A percentile compares a stretch with the other conserved stretches of the same genome.
Evolutionary conservation across 2,888 invertebrate species (phyloP).

Genomic region (Acanthosoma haemorrhoidale): DNA sequence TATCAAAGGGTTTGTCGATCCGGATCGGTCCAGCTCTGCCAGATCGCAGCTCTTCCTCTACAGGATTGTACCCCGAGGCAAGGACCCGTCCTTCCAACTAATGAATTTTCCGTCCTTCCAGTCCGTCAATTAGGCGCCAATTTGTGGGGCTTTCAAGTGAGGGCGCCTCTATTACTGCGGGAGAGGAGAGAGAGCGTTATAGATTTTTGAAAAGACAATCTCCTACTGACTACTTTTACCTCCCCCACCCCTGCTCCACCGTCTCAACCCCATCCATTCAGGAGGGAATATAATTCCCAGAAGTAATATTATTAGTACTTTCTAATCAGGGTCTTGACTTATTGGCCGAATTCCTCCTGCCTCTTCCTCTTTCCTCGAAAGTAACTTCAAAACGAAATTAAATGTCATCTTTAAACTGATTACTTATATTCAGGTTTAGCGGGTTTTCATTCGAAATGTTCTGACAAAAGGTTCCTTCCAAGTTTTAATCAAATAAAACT

Average conservation of each 20-base stretch:
- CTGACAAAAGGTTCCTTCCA: too few species aligned
- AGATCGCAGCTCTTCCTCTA: neutral
- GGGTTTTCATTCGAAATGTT: too few species aligned
- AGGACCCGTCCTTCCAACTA: neutral
- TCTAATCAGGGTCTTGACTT: neutral
- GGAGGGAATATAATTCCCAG: too few species aligned
- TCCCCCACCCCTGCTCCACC: too few species aligned
- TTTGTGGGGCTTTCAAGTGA: constrained; percentile 7
- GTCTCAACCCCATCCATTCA: too few species aligned
- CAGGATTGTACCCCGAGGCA: neutral
- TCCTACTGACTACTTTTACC: neutral
- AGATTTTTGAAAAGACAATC: constrained; percentile 5
- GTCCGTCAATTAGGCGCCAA: constrained; percentile 12
- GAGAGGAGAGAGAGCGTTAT: neutral
- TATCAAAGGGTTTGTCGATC: too few species aligned
- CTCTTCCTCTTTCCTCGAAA: neutral
- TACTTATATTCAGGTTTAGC: neutral
- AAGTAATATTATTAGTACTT: constrained; percentile 8
- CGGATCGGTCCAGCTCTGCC: too few species aligned
- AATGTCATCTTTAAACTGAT: neutral
- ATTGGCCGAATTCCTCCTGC: constrained; percentile 6
- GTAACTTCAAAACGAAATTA: neutral
- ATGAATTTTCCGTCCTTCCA: constrained; percentile 12
- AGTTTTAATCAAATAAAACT: too few species aligned
- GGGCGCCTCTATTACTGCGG: neutral